Conservation (phyloP, 2,888 invertebrate species). For the Pharmacophagus antenor region DNA sequence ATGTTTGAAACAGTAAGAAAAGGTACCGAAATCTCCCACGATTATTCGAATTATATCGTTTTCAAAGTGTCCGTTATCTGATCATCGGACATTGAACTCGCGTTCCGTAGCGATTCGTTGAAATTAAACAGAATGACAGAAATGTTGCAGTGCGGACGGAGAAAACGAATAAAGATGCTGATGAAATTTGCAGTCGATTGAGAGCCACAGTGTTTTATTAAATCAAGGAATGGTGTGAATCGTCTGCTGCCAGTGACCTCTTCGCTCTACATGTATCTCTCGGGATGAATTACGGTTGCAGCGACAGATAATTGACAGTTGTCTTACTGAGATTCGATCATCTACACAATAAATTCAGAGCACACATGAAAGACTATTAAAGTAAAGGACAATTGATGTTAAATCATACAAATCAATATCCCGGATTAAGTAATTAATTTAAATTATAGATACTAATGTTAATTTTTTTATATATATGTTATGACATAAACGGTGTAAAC, state of each 20-base stretch:
- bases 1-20: slow-evolving; percentile 18
- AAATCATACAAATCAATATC: no score
- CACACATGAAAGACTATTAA: background rate
- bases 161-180: slow-evolving; percentile 23
- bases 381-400: no score
- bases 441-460: no score
- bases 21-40: slow-evolving; percentile 44
- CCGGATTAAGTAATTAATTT: no score
- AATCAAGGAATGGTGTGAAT: slow-evolving; percentile 61
- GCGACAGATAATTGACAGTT: slow-evolving; percentile 4
- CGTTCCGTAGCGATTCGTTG: slow-evolving; percentile 32
- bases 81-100: slow-evolving; percentile 41
- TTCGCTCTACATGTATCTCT: slow-evolving; percentile 11
- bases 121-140: slow-evolving; percentile 27
- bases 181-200: slow-evolving; percentile 32
- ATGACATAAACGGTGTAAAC: no score
- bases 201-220: slow-evolving; percentile 53
- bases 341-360: background rate
- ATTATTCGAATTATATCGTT: slow-evolving; percentile 44
- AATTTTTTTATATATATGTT: no score
- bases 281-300: slow-evolving; percentile 16
- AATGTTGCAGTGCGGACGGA: slow-evolving; percentile 3
- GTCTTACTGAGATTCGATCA: background rate
- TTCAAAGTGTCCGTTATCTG: slow-evolving; percentile 48
- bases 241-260: slow-evolving; percentile 36